Evolutionary conservation across 2,797 vertebrate genomes (phyloP).

Genomic region (Pyrocephalus nanus): DNA sequence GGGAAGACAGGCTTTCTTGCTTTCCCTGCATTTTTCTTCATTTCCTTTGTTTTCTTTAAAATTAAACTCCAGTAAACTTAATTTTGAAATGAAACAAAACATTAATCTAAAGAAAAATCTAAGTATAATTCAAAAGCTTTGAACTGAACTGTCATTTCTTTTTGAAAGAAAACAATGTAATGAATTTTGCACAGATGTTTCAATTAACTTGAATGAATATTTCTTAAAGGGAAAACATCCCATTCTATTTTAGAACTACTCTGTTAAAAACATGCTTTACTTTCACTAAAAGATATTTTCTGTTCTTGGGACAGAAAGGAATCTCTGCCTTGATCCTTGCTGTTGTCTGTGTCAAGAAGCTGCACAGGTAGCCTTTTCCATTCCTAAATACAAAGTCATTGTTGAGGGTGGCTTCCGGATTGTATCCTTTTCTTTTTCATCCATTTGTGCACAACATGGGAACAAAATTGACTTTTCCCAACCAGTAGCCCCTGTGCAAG

Average conservation of each 20-base stretch:
- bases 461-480: not conserved
- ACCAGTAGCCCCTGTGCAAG: not conserved
- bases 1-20: not conserved
- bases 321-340: not conserved
- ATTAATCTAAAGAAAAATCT: constrained; percentile 29
- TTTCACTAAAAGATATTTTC: not conserved
- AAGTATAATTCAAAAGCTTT: constrained; percentile 53
- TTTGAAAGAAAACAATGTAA: constrained; percentile 46
- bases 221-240: constrained; percentile 34
- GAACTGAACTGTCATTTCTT: constrained; percentile 44
- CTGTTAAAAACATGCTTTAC: not conserved
- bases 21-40: constrained; percentile 24
- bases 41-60: constrained; percentile 54
- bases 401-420: not conserved
- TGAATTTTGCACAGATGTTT: constrained; percentile 60
- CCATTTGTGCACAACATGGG: not conserved
- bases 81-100: constrained; percentile 35
- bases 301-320: not conserved
- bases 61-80: constrained; percentile 31
- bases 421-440: not conserved
- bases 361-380: not conserved
- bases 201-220: constrained; percentile 5
- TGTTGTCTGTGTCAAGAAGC: not conserved
- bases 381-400: not conserved
- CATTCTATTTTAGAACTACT: not conserved